phyloP scores from a whole-genome alignment of 2,113 vertebrate genomes.

The Myodes glareolus region DNA sequence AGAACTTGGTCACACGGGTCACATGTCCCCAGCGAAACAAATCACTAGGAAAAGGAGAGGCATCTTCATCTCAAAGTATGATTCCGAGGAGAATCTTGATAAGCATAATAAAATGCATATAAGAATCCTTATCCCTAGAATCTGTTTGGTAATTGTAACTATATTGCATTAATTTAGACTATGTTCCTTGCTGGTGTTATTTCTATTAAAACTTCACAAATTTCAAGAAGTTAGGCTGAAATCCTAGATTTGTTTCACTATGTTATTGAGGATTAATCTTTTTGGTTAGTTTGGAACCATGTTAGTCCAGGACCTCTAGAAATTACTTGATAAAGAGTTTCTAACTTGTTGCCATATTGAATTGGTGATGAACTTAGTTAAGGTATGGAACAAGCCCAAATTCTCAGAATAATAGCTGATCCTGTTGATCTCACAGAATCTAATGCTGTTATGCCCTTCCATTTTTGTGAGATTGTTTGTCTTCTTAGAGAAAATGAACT shows the following conservation, averaged over 20 bases:
- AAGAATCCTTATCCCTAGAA: background rate
- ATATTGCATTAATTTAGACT: background rate
- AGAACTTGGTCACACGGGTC: background rate
- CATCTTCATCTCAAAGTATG: background rate
- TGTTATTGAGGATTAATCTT: background rate
- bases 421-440: background rate
- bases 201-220: background rate
- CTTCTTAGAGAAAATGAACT: background rate
- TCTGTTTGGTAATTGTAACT: background rate
- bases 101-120: background rate
- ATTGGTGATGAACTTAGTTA: background rate
- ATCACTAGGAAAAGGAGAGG: background rate
- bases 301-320: background rate
- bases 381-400: background rate
- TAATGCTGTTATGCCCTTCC: background rate
- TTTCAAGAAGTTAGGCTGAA: background rate
- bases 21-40: background rate
- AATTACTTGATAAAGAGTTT: background rate
- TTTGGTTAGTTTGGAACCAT: background rate
- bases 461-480: background rate
- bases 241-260: background rate
- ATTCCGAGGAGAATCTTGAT: background rate
- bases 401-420: background rate
- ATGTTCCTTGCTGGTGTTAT: background rate
- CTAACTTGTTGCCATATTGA: background rate